Evolutionary conservation across 2,113 vertebrate species (phyloP).

Genomic region (Dicerorhinus sumatrensis): DNA sequence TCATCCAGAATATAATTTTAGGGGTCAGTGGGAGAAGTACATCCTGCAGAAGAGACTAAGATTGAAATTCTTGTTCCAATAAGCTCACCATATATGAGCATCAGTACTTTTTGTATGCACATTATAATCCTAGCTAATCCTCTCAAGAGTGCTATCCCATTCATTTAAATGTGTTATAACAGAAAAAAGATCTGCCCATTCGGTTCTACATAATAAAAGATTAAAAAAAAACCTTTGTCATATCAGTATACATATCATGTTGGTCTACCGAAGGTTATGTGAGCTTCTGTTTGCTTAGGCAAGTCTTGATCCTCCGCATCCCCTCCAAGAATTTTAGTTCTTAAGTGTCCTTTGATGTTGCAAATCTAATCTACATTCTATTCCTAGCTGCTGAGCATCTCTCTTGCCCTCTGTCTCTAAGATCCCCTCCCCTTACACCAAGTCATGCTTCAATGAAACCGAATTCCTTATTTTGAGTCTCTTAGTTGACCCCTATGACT

Average conservation of each 20-base stretch:
- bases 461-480: background rate
- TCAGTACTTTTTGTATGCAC: slow-evolving; percentile 13
- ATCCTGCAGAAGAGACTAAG: background rate
- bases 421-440: too few relatives aligned
- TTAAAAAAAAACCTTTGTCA: background rate
- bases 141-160: slow-evolving; percentile 49
- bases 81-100: background rate
- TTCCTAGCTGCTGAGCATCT: background rate
- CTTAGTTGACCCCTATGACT: background rate
- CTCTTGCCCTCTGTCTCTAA: background rate
- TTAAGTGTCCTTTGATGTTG: background rate
- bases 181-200: slow-evolving; percentile 49
- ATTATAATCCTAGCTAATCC: slow-evolving; percentile 57
- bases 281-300: slow-evolving; percentile 26
- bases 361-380: background rate
- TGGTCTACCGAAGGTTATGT: background rate
- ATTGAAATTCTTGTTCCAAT: background rate
- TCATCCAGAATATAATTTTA: slow-evolving; percentile 12
- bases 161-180: slow-evolving; percentile 48
- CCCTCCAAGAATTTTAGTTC: background rate
- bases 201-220: slow-evolving; percentile 28
- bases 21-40: background rate
- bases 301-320: background rate
- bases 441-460: background rate
- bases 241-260: background rate